Conservation (phyloP, 2,888 invertebrate species). For the Polymixis flavicincta region DNA sequence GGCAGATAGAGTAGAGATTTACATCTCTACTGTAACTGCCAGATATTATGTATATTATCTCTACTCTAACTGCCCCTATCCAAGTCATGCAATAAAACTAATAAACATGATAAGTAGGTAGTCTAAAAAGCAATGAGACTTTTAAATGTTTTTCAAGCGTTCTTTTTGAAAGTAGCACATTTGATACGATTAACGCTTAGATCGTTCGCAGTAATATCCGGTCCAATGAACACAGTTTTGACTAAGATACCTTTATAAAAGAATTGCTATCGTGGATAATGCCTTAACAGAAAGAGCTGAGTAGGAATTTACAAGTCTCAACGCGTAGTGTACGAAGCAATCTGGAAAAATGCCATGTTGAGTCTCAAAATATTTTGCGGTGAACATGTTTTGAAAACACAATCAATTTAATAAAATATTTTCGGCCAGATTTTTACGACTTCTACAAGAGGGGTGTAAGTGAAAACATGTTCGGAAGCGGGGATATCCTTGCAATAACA, state of each 20-base stretch:
- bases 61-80: too few relatives aligned
- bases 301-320: conserved; percentile 47
- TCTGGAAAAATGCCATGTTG: conserved; percentile 57
- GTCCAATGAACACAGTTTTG: conserved; percentile 23
- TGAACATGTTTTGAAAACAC: conserved; percentile 75
- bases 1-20: not conserved
- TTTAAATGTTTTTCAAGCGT: not conserved
- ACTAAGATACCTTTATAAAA: conserved; percentile 29
- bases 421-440: conserved; percentile 86
- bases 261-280: conserved; percentile 34
- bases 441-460: conserved; percentile 88
- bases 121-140: not conserved
- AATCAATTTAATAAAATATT: conserved; percentile 86
- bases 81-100: not conserved
- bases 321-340: conserved; percentile 47
- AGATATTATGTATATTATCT: too few relatives aligned
- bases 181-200: conserved; percentile 9
- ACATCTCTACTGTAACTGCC: too few relatives aligned
- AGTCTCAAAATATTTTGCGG: conserved; percentile 64
- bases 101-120: too few relatives aligned
- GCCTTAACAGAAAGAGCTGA: conserved; percentile 41
- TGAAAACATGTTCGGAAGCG: conserved; percentile 88
- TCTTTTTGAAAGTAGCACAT: not conserved
- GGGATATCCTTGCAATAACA: conserved; percentile 89
- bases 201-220: conserved; percentile 26